phyloP scores from a whole-genome alignment of 92 coral and sea anemone genomes.

The Epizoanthus rinbou region DNA sequence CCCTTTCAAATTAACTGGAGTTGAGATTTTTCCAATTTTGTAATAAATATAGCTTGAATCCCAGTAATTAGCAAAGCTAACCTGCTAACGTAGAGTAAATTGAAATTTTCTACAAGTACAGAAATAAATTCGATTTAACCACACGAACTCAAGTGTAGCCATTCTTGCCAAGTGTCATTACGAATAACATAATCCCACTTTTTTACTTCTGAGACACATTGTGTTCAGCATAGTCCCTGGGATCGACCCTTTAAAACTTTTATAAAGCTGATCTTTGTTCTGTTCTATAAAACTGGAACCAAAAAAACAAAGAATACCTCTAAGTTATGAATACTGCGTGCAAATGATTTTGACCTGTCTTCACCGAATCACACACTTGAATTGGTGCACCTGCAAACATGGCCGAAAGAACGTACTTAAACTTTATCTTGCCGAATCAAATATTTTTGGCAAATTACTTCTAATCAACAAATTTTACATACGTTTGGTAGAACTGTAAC shows the following conservation, averaged over 20 bases:
- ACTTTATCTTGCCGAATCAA: background rate
- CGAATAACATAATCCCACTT: background rate
- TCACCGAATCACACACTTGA: slow-evolving; percentile 15
- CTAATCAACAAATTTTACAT: no score
- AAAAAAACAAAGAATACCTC: slow-evolving; percentile 21
- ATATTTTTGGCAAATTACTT: background rate
- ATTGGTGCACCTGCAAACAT: slow-evolving; percentile 31
- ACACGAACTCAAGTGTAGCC: background rate
- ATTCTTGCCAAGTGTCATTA: background rate
- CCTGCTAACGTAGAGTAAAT: no score
- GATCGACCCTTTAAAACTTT: background rate
- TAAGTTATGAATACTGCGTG: slow-evolving; percentile 2
- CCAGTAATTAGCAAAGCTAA: no score
- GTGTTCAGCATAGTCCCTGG: background rate
- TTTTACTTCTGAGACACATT: background rate
- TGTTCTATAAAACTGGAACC: slow-evolving; percentile 12
- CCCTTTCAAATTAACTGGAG: no score
- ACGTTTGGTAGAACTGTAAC: no score
- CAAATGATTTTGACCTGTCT: background rate
- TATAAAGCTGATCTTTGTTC: slow-evolving; percentile 31
- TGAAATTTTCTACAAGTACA: no score
- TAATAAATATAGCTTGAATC: no score
- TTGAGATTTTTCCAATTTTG: no score
- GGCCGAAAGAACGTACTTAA: background rate
- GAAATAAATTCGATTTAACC: background rate